A percentile compares a stretch with the other conserved stretches of the same genome.
phyloP scores from a whole-genome alignment of 2,113 vertebrate species.

The Hydrolagus affinis region DNA sequence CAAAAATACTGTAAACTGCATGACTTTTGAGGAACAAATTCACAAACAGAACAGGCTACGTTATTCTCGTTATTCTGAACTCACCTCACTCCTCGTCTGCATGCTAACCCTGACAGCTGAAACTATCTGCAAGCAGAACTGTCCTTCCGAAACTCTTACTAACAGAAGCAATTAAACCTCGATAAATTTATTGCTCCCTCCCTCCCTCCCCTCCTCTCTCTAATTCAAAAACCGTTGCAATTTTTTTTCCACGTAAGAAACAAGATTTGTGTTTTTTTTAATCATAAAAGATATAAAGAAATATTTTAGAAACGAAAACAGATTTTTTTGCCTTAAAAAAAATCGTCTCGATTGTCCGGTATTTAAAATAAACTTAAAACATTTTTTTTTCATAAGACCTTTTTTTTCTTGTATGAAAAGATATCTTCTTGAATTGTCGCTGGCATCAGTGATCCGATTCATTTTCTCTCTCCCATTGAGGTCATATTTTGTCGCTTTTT shows the following conservation, averaged over 20 bases:
- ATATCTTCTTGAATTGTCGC: background rate
- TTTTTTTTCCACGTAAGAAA: constrained; percentile 21
- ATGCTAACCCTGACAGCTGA: constrained; percentile 19
- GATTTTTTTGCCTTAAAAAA: background rate
- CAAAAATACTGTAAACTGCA: background rate
- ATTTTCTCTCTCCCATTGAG: constrained; percentile 6
- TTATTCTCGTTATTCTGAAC: background rate
- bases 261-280: constrained; percentile 20
- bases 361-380: constrained; percentile 24
- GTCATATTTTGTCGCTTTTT: background rate
- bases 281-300: constrained; percentile 25
- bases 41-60: background rate
- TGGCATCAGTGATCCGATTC: constrained; percentile 21
- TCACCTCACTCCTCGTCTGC: background rate
- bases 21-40: background rate
- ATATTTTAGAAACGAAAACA: constrained; percentile 22
- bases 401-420: constrained; percentile 1
- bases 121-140: constrained; percentile 10
- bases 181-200: background rate
- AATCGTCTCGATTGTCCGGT: constrained; percentile 30
- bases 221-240: constrained; percentile 19
- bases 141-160: background rate
- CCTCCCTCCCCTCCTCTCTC: too few species aligned
- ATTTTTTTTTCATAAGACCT: constrained; percentile 18
- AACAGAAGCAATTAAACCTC: constrained; percentile 5